A percentile compares a stretch with the other conserved stretches of the same genome.
Evolutionary conservation across 2,888 invertebrate genomes (phyloP).

Genomic region (Epistrophella euchroma): DNA sequence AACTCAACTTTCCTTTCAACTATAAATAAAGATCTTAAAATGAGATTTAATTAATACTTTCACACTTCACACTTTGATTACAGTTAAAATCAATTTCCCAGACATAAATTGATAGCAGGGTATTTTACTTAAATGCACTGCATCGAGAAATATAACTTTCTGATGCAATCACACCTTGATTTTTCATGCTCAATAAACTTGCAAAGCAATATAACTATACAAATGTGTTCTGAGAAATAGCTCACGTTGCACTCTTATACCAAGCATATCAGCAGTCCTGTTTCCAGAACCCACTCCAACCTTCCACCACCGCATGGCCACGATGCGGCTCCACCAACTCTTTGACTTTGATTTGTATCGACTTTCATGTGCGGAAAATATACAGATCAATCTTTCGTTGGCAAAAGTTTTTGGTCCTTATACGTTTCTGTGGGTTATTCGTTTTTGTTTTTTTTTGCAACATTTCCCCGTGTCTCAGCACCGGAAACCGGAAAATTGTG

Average conservation of each 20-base stretch:
- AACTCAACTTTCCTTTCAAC: neutral
- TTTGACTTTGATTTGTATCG: constrained; percentile 40
- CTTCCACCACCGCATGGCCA: neutral
- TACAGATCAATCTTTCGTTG: constrained; percentile 55
- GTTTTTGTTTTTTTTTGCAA: neutral
- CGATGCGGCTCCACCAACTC: no score
- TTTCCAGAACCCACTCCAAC: neutral
- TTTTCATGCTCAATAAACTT: constrained; percentile 27
- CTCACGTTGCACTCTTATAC: constrained; percentile 9
- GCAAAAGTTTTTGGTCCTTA: constrained; percentile 30
- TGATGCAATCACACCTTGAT: constrained; percentile 38
- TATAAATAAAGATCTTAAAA: neutral
- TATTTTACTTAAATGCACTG: constrained; percentile 23
- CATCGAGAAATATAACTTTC: constrained; percentile 11
- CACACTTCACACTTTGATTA: constrained; percentile 30
- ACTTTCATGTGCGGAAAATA: constrained; percentile 34
- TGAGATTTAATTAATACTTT: constrained; percentile 40
- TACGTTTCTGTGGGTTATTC: constrained; percentile 16
- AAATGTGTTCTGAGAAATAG: constrained; percentile 44
- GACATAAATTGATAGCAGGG: neutral
- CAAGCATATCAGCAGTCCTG: neutral
- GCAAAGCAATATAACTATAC: constrained; percentile 53
- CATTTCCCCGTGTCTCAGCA: neutral
- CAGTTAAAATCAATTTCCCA: constrained; percentile 15
- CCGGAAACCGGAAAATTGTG: constrained; percentile 70